Evolutionary conservation across 1,140 invertebrate genomes (phyloP).

Genomic region (Neodiprion lecontei): DNA sequence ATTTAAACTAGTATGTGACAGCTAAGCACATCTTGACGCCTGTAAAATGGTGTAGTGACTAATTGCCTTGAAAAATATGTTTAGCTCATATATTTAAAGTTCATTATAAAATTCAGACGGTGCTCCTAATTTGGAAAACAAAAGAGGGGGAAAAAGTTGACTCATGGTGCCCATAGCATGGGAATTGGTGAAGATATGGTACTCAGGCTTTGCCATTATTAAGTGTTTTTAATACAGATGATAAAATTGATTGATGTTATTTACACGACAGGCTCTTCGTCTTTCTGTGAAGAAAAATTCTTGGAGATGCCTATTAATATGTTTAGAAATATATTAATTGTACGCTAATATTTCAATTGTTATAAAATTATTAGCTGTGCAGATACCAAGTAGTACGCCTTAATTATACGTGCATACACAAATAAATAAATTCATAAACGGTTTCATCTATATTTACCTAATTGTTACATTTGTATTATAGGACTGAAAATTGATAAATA

Average conservation of each 20-base stretch:
- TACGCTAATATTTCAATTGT: slow-evolving; percentile 29
- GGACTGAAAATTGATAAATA: slow-evolving; percentile 8
- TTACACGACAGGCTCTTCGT: slow-evolving; percentile 34
- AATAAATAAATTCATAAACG: background rate
- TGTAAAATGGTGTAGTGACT: slow-evolving; percentile 20
- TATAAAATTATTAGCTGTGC: slow-evolving; percentile 34
- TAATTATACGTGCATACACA: slow-evolving; percentile 24
- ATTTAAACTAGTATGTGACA: slow-evolving; percentile 44
- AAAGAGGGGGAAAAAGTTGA: no score
- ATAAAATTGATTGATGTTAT: slow-evolving; percentile 17
- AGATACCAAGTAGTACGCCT: slow-evolving; percentile 28
- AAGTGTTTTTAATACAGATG: background rate
- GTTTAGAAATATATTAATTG: slow-evolving; percentile 31
- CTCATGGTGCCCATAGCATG: background rate
- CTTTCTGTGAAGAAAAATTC: slow-evolving; percentile 45
- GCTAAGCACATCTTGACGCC: slow-evolving; percentile 30
- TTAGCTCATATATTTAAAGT: slow-evolving; percentile 13
- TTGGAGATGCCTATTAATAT: slow-evolving; percentile 29
- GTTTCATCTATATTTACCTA: slow-evolving; percentile 8
- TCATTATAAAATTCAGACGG: background rate
- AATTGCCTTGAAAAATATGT: slow-evolving; percentile 17
- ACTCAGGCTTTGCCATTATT: background rate
- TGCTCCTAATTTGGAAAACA: background rate
- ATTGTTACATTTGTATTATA: slow-evolving; percentile 18
- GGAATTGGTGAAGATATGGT: background rate